Conservation (phyloP, 2,888 invertebrate species). For the Biston stratarius region DNA sequence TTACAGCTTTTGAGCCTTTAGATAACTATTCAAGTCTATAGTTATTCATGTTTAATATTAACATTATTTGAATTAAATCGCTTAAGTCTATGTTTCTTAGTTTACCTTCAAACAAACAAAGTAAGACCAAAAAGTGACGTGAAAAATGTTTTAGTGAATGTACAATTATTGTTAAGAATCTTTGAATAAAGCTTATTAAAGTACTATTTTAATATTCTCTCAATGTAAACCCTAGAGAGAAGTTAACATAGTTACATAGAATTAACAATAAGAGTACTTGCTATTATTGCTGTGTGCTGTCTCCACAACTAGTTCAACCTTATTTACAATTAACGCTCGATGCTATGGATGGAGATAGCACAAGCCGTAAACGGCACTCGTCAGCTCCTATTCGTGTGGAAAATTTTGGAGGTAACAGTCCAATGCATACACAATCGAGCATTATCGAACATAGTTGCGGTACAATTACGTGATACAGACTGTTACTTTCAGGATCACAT, state of each 20-base stretch:
- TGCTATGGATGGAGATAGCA: conserved; percentile 35
- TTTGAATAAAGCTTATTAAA: conserved; percentile 34
- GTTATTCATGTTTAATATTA: background rate
- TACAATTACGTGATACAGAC: background rate
- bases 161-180: conserved; percentile 13
- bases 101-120: conserved; percentile 28
- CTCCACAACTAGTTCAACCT: conserved; percentile 35
- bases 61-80: conserved; percentile 7
- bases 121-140: conserved; percentile 21
- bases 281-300: conserved; percentile 37
- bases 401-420: conserved; percentile 2
- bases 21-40: conserved; percentile 24
- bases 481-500: background rate
- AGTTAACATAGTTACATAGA: conserved; percentile 48
- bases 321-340: conserved; percentile 39
- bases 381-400: conserved; percentile 30
- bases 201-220: conserved; percentile 46
- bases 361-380: conserved; percentile 29
- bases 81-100: conserved; percentile 14
- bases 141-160: conserved; percentile 12
- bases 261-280: conserved; percentile 25
- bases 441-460: background rate
- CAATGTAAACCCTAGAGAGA: conserved; percentile 49
- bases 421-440: background rate
- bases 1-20: conserved; percentile 16